Percentiles rank a stretch among this genome's conserved stretches.
phyloP scores from a whole-genome alignment of 1,140 invertebrate species.

The Drosophila nikananu region DNA sequence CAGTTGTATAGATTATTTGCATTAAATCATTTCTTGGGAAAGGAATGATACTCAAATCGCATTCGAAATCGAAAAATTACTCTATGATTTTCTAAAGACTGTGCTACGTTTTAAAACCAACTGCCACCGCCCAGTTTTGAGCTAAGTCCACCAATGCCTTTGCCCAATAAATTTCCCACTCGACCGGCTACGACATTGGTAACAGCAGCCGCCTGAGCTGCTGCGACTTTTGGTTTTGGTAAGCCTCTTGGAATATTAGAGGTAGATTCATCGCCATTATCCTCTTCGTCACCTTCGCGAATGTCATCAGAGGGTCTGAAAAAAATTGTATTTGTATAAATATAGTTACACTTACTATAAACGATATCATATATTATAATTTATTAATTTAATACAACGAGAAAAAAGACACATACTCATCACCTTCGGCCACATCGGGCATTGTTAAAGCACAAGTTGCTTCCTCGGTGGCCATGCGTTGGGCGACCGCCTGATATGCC shows the following conservation, averaged over 20 bases:
- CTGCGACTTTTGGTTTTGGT: slow-evolving; percentile 82
- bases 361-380: no score
- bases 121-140: slow-evolving; percentile 90
- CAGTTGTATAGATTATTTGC: neutral
- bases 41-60: neutral
- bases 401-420: slow-evolving; percentile 71
- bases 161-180: slow-evolving; percentile 92
- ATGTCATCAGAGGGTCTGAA: slow-evolving; percentile 86
- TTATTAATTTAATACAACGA: neutral
- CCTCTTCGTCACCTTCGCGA: slow-evolving; percentile 87
- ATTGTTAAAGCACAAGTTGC: slow-evolving; percentile 96
- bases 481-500: slow-evolving; percentile 96
- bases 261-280: slow-evolving; percentile 88
- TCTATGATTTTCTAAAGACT: neutral
- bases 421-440: slow-evolving; percentile 90
- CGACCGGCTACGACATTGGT: slow-evolving; percentile 91
- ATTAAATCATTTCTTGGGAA: slow-evolving; percentile 5
- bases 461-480: slow-evolving; percentile 98
- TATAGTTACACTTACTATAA: neutral
- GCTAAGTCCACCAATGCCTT: slow-evolving; percentile 91
- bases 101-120: slow-evolving; percentile 87
- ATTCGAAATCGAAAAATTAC: neutral
- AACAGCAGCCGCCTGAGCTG: slow-evolving; percentile 85
- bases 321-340: neutral
- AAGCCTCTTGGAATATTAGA: slow-evolving; percentile 73